Base-by-base conservation (phyloP, 2,797 vertebrate genomes). In the Darevskia mixta region DNA sequence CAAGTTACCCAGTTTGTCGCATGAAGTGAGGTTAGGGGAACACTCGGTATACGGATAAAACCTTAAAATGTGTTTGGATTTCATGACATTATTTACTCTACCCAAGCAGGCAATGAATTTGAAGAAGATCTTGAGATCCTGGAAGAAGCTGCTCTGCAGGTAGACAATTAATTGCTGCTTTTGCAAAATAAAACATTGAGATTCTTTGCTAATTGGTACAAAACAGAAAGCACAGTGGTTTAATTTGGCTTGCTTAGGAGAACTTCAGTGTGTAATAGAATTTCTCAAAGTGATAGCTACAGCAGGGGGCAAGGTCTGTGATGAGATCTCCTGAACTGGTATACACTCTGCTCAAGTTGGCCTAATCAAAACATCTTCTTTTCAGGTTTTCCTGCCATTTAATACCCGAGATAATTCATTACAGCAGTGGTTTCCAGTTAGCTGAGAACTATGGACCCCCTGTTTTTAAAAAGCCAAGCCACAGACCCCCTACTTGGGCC, bases 71-170 rank as follows among this genome's bases (percentile, higher is more conserved):
- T 55, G 0, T 90, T n/a, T 69, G 83, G 82, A 43, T 87, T 6
- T 67, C 90, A n/a, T 4, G 8, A 38, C 58, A 43, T 79, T n/a
- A 23, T 25, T 72, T 2, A 27, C 10, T 61, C 77, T 93, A 96
- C 95, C 90, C 85, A 81, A 96, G 92, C 90, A 99, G 98, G 99
- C 86, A 99, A 98, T 95, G 99, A 99, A 94, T 95, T 99, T 91
- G 99, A 99, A 88, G 99, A 99, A 94, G 99, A 99, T 95, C 98
- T 99, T 92, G 99, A 99, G 96, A 99, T 99, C 95, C 98, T 99
- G 90, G 99, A 99, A 94, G 99, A 99, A 93, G 98, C 99, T 55
- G 99, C 99, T 87, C 97, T 99, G 89, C 99, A 99, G 98, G 99
- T 99, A 94, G 17, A n/a, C 7, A 3, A 0, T 5, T 18, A 64